These are phyloP conservation scores for Chascanopsetta lugubris DNA, from an alignment of 2,113 vertebrate species.

Conservation along the genomic window DNA sequence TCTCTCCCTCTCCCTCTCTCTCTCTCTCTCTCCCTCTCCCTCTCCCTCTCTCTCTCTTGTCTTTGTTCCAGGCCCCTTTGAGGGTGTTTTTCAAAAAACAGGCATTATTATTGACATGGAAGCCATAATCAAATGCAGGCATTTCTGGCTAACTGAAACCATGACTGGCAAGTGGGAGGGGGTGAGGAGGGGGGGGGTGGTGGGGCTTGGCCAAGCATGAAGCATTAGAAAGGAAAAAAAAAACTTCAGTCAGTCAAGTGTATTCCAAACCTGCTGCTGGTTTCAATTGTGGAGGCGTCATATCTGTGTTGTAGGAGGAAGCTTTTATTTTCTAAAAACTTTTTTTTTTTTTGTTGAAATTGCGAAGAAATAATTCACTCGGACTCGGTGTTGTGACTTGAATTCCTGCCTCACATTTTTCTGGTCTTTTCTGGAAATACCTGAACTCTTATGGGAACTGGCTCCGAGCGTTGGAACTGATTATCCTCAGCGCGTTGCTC, in stretches of 20 bases:
- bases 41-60: slow-evolving; percentile 45
- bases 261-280: slow-evolving; percentile 44
- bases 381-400: slow-evolving; percentile 10
- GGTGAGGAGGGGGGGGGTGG: neutral
- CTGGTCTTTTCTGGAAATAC: slow-evolving; percentile 3
- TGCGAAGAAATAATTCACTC: neutral
- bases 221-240: slow-evolving; percentile 18
- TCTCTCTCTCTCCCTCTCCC: slow-evolving; percentile 34
- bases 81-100: slow-evolving; percentile 72
- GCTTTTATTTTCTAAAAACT: slow-evolving; percentile 10
- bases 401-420: neutral
- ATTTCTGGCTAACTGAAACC: slow-evolving; percentile 60
- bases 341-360: neutral
- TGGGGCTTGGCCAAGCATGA: slow-evolving; percentile 43
- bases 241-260: slow-evolving; percentile 53
- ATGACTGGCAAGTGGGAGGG: slow-evolving; percentile 7
- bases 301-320: slow-evolving; percentile 33
- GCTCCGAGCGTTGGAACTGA: slow-evolving; percentile 27
- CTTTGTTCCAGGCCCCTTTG: slow-evolving; percentile 53
- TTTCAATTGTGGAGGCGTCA: slow-evolving; percentile 42
- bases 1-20: slow-evolving; percentile 38
- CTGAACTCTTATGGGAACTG: slow-evolving; percentile 15
- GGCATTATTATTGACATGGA: slow-evolving; percentile 65
- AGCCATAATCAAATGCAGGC: slow-evolving; percentile 74
- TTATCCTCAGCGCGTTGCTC: slow-evolving; percentile 4